Evolutionary conservation across 1,140 invertebrate genomes (phyloP).

Genomic region (Campoletis sonorensis): DNA sequence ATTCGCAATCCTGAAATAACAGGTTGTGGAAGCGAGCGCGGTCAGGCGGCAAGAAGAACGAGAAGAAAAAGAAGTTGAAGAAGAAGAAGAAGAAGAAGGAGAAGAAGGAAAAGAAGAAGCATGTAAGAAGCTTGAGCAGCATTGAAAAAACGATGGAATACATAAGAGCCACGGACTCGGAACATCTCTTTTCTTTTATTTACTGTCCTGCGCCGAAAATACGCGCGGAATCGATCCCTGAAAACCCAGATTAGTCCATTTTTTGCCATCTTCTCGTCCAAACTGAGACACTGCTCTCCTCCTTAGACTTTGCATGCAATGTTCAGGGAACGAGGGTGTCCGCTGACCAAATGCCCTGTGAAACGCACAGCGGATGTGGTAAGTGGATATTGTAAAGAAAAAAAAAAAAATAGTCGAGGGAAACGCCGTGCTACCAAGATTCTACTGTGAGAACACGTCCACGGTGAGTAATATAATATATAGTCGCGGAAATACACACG

Average conservation of each 20-base stretch:
- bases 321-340: background rate
- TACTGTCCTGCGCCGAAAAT: constrained; percentile 14
- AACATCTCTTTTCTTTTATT: constrained; percentile 28
- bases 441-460: constrained; percentile 8
- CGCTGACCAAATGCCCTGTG: background rate
- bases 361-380: constrained; percentile 8
- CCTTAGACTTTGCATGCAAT: background rate
- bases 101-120: constrained; percentile 45
- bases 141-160: background rate
- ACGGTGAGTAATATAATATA: constrained; percentile 8
- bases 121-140: constrained; percentile 16
- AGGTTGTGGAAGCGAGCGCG: constrained; percentile 63
- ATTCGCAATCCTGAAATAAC: constrained; percentile 74
- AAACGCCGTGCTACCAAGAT: background rate
- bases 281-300: background rate
- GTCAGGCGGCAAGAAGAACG: constrained; percentile 48
- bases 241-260: background rate
- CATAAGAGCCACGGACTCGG: background rate
- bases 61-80: constrained; percentile 43
- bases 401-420: constrained; percentile 20
- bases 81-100: constrained; percentile 49
- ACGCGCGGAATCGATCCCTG: background rate
- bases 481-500: background rate
- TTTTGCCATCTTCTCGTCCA: background rate
- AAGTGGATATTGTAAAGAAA: background rate